Conservation (phyloP, 2,888 invertebrate genomes). For the Argynnis bischoffii region DNA sequence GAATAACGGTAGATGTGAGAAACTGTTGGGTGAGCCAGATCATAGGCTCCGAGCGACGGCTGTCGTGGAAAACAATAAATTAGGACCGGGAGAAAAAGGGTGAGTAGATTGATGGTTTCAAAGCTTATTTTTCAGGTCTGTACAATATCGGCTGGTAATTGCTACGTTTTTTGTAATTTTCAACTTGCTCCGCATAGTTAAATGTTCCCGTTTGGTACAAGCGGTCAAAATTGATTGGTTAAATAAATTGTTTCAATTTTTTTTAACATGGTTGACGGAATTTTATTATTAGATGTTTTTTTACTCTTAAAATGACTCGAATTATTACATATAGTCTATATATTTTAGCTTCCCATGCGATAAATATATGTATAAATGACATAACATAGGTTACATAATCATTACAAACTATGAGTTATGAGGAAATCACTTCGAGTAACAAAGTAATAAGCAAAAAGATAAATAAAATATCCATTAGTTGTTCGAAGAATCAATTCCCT, state of each 20-base stretch:
- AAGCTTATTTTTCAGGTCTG: background rate
- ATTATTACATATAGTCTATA: no score
- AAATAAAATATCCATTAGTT: conserved; percentile 19
- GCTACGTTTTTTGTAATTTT: background rate
- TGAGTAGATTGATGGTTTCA: conserved; percentile 58
- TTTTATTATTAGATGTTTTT: no score
- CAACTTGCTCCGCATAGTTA: no score
- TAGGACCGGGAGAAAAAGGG: conserved; percentile 82
- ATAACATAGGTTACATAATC: no score
- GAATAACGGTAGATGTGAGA: conserved; percentile 88
- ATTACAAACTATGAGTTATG: no score
- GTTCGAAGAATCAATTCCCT: conserved; percentile 1
- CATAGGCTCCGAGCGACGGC: conserved; percentile 84
- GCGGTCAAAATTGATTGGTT: no score
- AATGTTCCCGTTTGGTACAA: no score
- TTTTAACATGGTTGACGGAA: no score
- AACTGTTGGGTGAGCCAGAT: conserved; percentile 86
- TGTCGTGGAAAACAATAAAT: conserved; percentile 83
- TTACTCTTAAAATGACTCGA: no score
- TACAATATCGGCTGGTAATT: background rate
- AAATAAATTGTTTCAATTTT: no score
- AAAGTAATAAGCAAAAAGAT: conserved; percentile 7
- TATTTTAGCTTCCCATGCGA: no score
- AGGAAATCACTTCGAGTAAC: no score
- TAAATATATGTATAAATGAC: background rate